phyloP scores from a whole-genome alignment of 2,113 vertebrate species.

The Otis tarda region DNA sequence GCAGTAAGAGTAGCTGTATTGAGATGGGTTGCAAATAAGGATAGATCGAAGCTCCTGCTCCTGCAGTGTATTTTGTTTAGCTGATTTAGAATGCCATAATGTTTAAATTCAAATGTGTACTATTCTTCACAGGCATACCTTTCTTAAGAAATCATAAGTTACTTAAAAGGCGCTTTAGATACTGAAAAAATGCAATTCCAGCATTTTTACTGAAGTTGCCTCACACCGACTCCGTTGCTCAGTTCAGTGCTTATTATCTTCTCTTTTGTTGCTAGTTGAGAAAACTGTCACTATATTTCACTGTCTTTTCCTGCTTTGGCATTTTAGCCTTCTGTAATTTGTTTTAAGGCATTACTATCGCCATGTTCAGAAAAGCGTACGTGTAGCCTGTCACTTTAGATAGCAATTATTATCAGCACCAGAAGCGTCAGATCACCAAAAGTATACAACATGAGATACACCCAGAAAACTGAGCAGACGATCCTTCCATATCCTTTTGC shows the following conservation, averaged over 20 bases:
- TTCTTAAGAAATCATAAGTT: background rate
- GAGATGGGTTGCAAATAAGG: background rate
- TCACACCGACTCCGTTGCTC: fast-evolving
- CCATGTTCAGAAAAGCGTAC: fast-evolving
- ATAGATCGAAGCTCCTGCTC: background rate
- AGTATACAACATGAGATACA: background rate
- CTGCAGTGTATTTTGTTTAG: background rate
- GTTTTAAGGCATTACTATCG: background rate
- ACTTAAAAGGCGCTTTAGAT: background rate
- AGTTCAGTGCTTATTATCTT: background rate
- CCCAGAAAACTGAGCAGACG: background rate
- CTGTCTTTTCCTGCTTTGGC: background rate
- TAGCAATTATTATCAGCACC: constrained; percentile 36
- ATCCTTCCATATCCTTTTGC: background rate
- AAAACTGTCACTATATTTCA: background rate
- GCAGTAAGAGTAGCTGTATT: background rate
- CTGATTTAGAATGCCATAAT: background rate
- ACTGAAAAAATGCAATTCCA: background rate
- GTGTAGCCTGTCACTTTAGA: background rate
- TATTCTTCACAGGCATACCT: background rate
- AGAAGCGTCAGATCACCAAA: background rate
- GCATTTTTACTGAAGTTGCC: background rate
- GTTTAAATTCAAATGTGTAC: background rate
- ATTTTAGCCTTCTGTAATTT: background rate
- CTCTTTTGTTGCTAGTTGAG: background rate